These are phyloP conservation scores for Sympetrum striolatum DNA, from an alignment of 2,888 invertebrate species.

Conservation along the genomic window DNA sequence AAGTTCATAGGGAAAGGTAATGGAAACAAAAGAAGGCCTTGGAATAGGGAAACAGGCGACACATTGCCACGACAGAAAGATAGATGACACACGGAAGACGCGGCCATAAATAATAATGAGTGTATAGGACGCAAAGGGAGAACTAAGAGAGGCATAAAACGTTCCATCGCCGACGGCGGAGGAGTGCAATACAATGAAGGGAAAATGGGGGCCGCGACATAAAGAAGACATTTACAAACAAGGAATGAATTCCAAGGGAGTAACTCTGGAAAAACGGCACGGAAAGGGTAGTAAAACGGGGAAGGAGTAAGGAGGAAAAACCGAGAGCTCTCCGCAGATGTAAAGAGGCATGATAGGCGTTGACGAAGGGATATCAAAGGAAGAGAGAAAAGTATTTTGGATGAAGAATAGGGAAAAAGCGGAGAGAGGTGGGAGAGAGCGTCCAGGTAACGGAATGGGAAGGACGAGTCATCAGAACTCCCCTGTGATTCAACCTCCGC, in stretches of 20 bases:
- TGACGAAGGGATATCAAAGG: background rate
- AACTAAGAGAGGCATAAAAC: background rate
- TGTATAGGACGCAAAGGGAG: background rate
- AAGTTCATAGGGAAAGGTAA: background rate
- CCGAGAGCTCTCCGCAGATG: background rate
- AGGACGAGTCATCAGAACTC: background rate
- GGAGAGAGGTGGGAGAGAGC: background rate
- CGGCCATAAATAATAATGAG: background rate
- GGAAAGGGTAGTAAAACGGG: background rate
- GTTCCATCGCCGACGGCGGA: background rate
- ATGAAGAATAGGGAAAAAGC: background rate
- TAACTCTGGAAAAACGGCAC: background rate
- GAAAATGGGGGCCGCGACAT: background rate
- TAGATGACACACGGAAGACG: background rate
- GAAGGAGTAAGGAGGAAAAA: background rate
- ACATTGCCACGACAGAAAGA: background rate
- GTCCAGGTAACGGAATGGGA: constrained; percentile 10
- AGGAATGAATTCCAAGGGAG: background rate
- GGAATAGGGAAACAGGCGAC: background rate
- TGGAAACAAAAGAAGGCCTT: background rate
- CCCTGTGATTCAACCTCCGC: background rate
- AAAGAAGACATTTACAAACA: background rate
- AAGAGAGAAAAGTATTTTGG: constrained; percentile 5
- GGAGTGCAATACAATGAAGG: background rate
- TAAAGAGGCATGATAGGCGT: background rate